Evolutionary conservation across 2,888 invertebrate genomes (phyloP), one percentile per base, ranked within the genome.

Genomic region (Acrobasis repandana): DNA sequence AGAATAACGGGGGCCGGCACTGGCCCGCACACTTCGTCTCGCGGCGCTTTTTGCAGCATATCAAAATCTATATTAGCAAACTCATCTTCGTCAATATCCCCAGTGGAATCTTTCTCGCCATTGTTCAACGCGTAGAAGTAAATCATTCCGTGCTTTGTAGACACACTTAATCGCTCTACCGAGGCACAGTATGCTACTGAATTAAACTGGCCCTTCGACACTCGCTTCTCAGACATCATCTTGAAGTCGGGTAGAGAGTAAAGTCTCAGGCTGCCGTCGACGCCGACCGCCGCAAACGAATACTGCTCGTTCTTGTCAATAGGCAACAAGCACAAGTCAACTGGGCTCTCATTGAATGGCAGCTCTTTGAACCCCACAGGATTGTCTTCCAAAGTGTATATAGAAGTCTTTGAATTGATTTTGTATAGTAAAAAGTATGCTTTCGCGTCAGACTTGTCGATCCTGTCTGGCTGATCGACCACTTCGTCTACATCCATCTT

Each of bases 131-230:
- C 95, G 77, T 96, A 97, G 86, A 98, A 97, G 77, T 97, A 95
- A 58, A 98, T 93, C 65, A 95, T 95, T 5, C 98, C 98, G 60
- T 94, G 94, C 70, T 94, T 94, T 0, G 97, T 97, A 50, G 96
- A 96, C 1, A 95, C 96, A 82, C 98, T 98, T 36, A 98, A 91
- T 56, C 97, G 93, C 77, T 98, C 98, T 63, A 98, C 94, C 89
- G 97, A 97, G 62, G 96, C 96, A 82, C 98, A 98, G 83, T 96
- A 98, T 0, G 96, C 95, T 1, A 96, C 96, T 0, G 97, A 96
- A 14, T 96, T 94, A 77, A 97, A 97, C 75, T 94, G 95, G 51
- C 95, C 94, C 47, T 94, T 93, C 0, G 95, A 94, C 46, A 95
- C 93, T 68, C 93, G 93, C 34, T 96, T 95, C 65, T 94, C 94